A percentile compares a stretch with the other conserved stretches of the same genome.
These are phyloP conservation scores for Drosophila pullipes DNA, from an alignment of 2,888 invertebrate genomes.

Conservation along the genomic window DNA sequence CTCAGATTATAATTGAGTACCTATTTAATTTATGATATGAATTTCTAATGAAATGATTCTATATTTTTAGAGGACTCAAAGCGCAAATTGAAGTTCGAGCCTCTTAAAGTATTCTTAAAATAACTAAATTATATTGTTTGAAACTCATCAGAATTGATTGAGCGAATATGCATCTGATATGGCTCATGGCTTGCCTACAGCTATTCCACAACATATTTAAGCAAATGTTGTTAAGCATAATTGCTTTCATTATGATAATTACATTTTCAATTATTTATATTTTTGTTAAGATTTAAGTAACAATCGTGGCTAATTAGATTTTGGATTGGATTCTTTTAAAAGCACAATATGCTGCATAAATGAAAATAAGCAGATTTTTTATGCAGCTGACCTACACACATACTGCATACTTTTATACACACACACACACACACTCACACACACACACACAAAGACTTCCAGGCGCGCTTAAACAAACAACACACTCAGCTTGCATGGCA, in stretches of 20 bases:
- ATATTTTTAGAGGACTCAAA: background rate
- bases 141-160: background rate
- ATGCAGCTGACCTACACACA: constrained; percentile 3
- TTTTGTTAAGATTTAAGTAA: background rate
- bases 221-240: background rate
- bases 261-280: background rate
- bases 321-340: background rate
- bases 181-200: background rate
- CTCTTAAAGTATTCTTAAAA: background rate
- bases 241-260: constrained; percentile 1
- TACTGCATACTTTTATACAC: background rate
- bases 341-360: background rate
- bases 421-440: background rate
- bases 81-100: background rate
- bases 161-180: background rate
- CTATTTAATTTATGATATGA: background rate
- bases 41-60: constrained; percentile 1
- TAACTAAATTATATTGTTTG: background rate
- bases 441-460: background rate
- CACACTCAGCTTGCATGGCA: background rate
- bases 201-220: background rate
- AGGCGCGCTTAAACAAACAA: constrained; percentile 12
- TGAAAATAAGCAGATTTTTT: background rate
- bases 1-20: background rate
- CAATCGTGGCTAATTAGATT: background rate